phyloP scores from a whole-genome alignment of 1,140 invertebrate genomes.

The Homarus americanus region DNA sequence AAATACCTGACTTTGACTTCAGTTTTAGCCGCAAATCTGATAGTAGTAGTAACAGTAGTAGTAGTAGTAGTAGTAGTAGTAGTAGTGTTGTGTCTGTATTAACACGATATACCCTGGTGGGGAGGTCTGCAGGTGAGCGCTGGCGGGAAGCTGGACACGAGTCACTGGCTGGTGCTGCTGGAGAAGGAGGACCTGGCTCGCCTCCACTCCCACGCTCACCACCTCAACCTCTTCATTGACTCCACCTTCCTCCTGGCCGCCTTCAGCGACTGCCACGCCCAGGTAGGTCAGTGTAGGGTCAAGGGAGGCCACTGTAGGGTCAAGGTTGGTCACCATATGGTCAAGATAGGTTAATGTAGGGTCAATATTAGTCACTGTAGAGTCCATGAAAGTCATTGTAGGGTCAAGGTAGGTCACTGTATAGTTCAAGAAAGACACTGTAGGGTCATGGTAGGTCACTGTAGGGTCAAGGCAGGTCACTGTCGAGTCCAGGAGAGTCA shows the following conservation, averaged over 20 bases:
- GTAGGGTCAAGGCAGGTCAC: too few species aligned
- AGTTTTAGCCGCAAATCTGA: too few species aligned
- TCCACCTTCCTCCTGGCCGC: slow-evolving; percentile 1
- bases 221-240: slow-evolving; percentile 15
- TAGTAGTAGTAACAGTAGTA: too few species aligned
- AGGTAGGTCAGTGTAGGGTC: not conserved
- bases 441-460: too few species aligned
- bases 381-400: too few species aligned
- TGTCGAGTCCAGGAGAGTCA: too few species aligned
- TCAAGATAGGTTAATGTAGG: not conserved
- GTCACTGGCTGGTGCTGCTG: not conserved
- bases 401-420: too few species aligned
- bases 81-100: too few species aligned
- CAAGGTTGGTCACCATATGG: not conserved
- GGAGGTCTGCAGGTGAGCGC: not conserved
- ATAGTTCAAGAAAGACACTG: too few species aligned
- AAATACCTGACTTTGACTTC: too few species aligned
- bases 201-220: not conserved
- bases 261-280: not conserved
- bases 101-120: not conserved
- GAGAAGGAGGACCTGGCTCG: not conserved
- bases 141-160: not conserved
- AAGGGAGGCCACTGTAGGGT: not conserved
- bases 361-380: too few species aligned
- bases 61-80: too few species aligned